A percentile compares a stretch with the other conserved stretches of the same genome.
phyloP scores from a whole-genome alignment of 2,113 vertebrate species.

The Eira barbara region DNA sequence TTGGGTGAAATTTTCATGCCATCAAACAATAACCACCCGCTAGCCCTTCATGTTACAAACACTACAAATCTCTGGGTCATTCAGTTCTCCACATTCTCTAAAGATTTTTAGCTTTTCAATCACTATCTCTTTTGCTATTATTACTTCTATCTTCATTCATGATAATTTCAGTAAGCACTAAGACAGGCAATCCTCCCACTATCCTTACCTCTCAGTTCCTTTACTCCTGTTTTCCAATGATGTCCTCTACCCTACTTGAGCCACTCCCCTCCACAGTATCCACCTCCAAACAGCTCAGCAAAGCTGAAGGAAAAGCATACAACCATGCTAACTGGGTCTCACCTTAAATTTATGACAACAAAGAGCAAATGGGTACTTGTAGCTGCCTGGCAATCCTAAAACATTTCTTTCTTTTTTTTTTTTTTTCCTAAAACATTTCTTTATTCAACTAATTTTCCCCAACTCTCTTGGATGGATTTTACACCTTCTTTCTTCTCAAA shows the following conservation, averaged over 20 bases:
- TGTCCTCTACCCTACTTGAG: not conserved
- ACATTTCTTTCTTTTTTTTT: not conserved
- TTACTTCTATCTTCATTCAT: not conserved
- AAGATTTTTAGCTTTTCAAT: not conserved
- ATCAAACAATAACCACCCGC: not conserved
- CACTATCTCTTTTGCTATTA: not conserved
- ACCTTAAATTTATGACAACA: slow-evolving; percentile 9
- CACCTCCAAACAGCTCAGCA: not conserved
- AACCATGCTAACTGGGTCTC: not conserved
- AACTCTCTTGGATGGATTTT: not conserved
- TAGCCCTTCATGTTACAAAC: not conserved
- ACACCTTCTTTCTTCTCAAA: not conserved
- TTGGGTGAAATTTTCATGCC: not conserved
- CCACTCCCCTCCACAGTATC: not conserved
- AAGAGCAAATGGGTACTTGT: not conserved
- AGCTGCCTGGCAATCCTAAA: not conserved
- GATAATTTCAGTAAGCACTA: not conserved
- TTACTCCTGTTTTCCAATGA: not conserved
- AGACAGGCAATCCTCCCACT: not conserved
- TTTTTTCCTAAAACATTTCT: not conserved
- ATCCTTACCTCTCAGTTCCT: not conserved
- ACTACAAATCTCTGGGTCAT: not conserved
- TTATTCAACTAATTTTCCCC: not conserved
- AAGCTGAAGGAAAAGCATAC: not conserved
- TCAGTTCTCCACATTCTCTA: not conserved